phyloP scores from a whole-genome alignment of 1,140 invertebrate species.

The Drosophila novamexicana region DNA sequence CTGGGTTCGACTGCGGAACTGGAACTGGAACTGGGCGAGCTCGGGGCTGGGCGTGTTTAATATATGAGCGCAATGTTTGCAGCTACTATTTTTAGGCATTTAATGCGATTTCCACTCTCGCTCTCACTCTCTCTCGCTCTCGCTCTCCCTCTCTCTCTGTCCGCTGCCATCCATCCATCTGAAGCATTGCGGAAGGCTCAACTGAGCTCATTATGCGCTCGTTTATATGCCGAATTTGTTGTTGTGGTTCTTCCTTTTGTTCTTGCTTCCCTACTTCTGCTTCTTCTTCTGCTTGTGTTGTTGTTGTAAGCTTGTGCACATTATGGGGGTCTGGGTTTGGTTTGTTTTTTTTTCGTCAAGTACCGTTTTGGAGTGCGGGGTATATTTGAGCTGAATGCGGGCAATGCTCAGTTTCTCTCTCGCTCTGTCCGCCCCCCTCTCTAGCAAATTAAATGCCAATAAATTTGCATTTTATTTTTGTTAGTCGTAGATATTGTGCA shows the following conservation, averaged over 20 bases:
- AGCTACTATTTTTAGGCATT: conserved; percentile 68
- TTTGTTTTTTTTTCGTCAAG: conserved; percentile 7
- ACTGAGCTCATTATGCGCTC: conserved; percentile 78
- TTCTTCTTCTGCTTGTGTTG: conserved; percentile 31
- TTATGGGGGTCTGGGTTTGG: conserved; percentile 59
- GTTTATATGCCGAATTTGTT: conserved; percentile 81
- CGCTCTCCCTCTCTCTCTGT: conserved; percentile 1
- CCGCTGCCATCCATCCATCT: conserved; percentile 25
- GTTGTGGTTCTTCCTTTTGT: conserved; percentile 55
- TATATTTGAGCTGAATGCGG: conserved; percentile 54
- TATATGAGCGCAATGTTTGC: conserved; percentile 49
- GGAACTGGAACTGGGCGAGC: not conserved
- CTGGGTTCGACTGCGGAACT: not conserved
- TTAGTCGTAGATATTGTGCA: conserved; percentile 15
- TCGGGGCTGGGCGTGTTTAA: conserved; percentile 63
- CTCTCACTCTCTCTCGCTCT: not conserved
- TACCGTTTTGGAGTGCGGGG: not conserved
- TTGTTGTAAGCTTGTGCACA: conserved; percentile 56
- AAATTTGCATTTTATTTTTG: conserved; percentile 69
- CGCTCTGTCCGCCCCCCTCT: conserved; percentile 18
- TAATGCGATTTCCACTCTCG: conserved; percentile 61
- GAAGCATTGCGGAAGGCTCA: conserved; percentile 54
- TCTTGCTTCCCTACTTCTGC: not conserved
- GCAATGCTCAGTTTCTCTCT: conserved; percentile 25
- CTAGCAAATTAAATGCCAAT: conserved; percentile 79